Conservation (phyloP, 2,888 invertebrate genomes). For the Drosophila paucipuncta region DNA sequence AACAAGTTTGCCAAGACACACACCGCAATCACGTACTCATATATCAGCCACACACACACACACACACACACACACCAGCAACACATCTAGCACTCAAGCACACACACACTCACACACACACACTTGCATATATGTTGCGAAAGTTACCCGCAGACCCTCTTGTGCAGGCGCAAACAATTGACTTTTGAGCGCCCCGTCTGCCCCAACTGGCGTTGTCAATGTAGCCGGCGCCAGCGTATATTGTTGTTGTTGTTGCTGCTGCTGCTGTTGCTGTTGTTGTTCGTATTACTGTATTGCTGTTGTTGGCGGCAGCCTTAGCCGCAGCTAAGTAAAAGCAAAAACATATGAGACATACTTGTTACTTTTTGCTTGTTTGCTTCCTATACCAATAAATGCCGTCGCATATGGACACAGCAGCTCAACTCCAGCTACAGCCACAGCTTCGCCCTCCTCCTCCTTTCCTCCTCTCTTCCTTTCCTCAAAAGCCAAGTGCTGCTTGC, state of each 20-base stretch:
- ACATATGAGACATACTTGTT: constrained; percentile 65
- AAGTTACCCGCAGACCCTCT: constrained; percentile 66
- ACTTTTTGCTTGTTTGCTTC: constrained; percentile 66
- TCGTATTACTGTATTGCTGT: constrained; percentile 23
- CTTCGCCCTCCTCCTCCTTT: neutral
- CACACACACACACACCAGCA: neutral
- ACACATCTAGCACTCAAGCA: no score
- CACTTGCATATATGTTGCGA: constrained; percentile 35
- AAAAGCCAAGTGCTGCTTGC: constrained; percentile 37
- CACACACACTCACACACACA: neutral
- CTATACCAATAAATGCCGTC: constrained; percentile 63
- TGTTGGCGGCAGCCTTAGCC: constrained; percentile 46
- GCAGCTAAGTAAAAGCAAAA: constrained; percentile 66
- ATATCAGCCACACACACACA: constrained; percentile 48
- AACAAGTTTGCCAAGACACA: constrained; percentile 66
- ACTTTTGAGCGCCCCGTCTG: constrained; percentile 64
- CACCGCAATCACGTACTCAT: constrained; percentile 64
- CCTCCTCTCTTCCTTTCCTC: neutral
- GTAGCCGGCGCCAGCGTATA: constrained; percentile 49
- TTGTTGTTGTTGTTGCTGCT: constrained; percentile 22
- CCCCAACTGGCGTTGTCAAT: constrained; percentile 47
- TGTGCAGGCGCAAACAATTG: constrained; percentile 74
- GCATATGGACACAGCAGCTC: constrained; percentile 56
- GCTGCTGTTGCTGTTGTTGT: constrained; percentile 31
- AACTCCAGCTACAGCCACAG: constrained; percentile 14